Conservation (phyloP, 2,113 vertebrate species). For the Sprattus sprattus region DNA sequence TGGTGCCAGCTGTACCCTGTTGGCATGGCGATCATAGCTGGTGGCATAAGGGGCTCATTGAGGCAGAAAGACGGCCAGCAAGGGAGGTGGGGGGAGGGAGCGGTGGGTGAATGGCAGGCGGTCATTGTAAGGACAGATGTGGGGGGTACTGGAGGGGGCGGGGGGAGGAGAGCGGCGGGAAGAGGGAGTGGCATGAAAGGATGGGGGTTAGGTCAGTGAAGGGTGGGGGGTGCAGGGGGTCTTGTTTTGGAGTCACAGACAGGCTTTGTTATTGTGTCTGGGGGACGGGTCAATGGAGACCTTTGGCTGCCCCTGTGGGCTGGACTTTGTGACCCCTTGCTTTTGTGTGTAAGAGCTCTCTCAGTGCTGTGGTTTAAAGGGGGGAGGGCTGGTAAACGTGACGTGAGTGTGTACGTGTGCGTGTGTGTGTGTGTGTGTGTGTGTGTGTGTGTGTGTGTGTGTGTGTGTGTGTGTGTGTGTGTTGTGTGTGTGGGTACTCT, state of each 20-base stretch:
- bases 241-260: conserved; percentile 1
- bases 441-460: neutral
- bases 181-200: neutral
- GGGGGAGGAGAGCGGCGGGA: no score
- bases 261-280: conserved; percentile 1
- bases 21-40: neutral
- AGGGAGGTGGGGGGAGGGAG: neutral
- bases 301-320: neutral
- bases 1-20: neutral
- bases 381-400: no score
- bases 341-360: neutral
- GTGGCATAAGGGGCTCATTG: neutral
- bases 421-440: neutral
- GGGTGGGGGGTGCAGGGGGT: neutral
- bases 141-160: neutral
- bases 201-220: neutral
- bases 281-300: neutral
- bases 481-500: neutral
- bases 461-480: neutral
- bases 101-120: neutral
- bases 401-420: no score
- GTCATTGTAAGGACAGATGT: neutral
- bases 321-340: neutral
- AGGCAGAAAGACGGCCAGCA: neutral
- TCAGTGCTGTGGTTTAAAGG: neutral